phyloP scores from a whole-genome alignment of 2,797 vertebrate genomes.

The Carcharodon carcharias region DNA sequence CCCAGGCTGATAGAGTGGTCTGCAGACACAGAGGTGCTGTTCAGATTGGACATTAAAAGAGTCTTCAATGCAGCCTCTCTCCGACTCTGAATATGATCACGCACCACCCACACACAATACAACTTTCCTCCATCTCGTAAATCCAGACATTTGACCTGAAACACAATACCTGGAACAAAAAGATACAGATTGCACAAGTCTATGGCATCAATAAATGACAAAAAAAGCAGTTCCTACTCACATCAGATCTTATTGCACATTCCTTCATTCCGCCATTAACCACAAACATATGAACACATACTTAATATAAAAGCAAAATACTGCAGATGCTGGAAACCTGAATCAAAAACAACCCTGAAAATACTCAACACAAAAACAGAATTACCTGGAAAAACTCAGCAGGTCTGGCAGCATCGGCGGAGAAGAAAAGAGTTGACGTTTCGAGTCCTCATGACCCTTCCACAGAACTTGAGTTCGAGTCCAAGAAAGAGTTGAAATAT shows the following conservation, averaged over 20 bases:
- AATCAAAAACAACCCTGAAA: not conserved
- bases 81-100: constrained; percentile 58
- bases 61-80: constrained; percentile 54
- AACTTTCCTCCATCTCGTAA: constrained; percentile 57
- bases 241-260: not conserved
- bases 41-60: constrained; percentile 53
- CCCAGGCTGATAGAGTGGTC: constrained; percentile 61
- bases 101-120: constrained; percentile 80
- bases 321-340: not conserved
- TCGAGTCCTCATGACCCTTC: no score
- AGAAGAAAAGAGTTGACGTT: no score
- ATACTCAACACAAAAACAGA: no score
- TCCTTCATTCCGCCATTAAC: not conserved
- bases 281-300: not conserved
- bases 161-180: constrained; percentile 63
- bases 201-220: constrained; percentile 27
- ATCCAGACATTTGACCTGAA: constrained; percentile 64
- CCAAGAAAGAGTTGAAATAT: no score
- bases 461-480: no score
- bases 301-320: not conserved
- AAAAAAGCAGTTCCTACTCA: not conserved
- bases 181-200: not conserved
- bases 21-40: constrained; percentile 52
- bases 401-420: no score
- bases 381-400: no score